Evolutionary conservation across 2,113 vertebrate species (phyloP).

Genomic region (Mugil cephalus): DNA sequence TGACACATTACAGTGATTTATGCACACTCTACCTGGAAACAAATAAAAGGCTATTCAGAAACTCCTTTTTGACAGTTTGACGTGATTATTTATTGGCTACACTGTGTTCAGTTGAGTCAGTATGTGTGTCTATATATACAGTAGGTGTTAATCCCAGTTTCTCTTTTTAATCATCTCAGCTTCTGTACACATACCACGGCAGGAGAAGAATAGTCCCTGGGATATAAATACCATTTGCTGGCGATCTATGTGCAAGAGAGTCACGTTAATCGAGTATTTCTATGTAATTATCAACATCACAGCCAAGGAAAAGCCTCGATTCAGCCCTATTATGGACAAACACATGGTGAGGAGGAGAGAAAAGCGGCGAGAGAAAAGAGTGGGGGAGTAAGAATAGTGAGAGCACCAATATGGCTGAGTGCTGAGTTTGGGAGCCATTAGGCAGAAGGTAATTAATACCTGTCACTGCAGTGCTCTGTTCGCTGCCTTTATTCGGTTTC

Average conservation of each 20-base stretch:
- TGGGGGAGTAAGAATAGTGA: slow-evolving; percentile 68
- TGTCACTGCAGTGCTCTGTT: slow-evolving; percentile 70
- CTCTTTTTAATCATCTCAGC: background rate
- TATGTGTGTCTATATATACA: no score
- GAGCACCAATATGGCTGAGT: slow-evolving; percentile 74
- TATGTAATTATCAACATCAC: slow-evolving; percentile 48
- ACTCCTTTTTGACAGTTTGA: no score
- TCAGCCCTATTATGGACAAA: slow-evolving; percentile 46
- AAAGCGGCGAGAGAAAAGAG: slow-evolving; percentile 39
- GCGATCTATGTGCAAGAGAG: background rate
- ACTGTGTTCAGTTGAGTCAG: no score
- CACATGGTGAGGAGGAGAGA: slow-evolving; percentile 67
- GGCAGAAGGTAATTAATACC: slow-evolving; percentile 81
- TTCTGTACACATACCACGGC: background rate
- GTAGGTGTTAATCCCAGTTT: background rate
- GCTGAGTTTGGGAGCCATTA: slow-evolving; percentile 77
- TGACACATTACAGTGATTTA: no score
- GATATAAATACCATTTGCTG: background rate
- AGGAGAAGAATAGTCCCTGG: background rate
- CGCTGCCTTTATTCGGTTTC: slow-evolving; percentile 74
- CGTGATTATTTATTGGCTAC: no score
- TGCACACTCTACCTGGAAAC: no score
- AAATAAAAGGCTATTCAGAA: no score
- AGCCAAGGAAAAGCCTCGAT: slow-evolving; percentile 48
- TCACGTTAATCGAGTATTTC: slow-evolving; percentile 26